phyloP scores from a whole-genome alignment of 1,140 invertebrate species.

The Neuroterus valhalla region DNA sequence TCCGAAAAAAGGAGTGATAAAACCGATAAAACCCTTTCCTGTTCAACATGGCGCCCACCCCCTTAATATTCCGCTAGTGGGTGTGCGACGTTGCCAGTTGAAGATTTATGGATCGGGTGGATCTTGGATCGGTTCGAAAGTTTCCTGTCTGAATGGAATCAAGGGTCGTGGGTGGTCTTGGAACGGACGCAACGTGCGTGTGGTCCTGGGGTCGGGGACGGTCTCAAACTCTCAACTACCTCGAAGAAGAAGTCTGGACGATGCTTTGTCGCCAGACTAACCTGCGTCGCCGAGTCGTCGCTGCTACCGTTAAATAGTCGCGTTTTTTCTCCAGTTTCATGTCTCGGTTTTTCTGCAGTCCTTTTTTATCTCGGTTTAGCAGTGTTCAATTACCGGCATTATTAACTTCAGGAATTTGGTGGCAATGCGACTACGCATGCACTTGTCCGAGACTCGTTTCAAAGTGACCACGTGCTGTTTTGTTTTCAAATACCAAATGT shows the following conservation, averaged over 20 bases:
- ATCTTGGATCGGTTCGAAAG: neutral
- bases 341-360: too few relatives aligned
- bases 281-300: neutral
- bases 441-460: slow-evolving; percentile 8
- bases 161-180: slow-evolving; percentile 13
- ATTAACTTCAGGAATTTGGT: neutral
- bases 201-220: slow-evolving; percentile 2
- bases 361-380: neutral
- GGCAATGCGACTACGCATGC: slow-evolving; percentile 23
- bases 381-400: neutral
- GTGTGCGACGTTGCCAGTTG: too few relatives aligned
- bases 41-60: too few relatives aligned
- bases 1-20: too few relatives aligned
- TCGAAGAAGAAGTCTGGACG: slow-evolving; percentile 2
- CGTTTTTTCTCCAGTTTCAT: neutral
- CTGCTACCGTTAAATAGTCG: neutral
- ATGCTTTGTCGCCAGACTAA: slow-evolving; percentile 13
- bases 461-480: slow-evolving; percentile 12
- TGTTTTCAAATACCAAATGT: slow-evolving; percentile 24
- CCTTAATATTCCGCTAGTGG: too few relatives aligned
- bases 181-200: slow-evolving; percentile 6
- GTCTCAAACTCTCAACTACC: neutral
- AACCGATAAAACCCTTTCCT: too few relatives aligned
- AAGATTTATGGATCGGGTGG: neutral
- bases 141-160: neutral